Evolutionary conservation across 1,140 invertebrate species (phyloP).

Genomic region (Drosophila insularis): DNA sequence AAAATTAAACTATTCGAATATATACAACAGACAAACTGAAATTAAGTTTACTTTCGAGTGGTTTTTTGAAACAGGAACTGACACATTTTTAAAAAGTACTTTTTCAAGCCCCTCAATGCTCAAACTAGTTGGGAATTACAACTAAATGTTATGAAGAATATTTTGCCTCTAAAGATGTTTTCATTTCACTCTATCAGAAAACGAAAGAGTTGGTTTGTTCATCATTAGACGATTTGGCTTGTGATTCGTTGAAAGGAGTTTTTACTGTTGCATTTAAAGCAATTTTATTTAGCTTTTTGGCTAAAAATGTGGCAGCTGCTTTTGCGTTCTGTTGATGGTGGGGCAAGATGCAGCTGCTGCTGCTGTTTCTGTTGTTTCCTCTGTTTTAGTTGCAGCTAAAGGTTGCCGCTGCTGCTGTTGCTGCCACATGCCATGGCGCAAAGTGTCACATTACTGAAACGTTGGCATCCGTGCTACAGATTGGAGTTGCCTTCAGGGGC

Average conservation of each 20-base stretch:
- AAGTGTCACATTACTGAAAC: constrained; percentile 76
- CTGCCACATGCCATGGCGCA: constrained; percentile 57
- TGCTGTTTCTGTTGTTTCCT: constrained; percentile 7
- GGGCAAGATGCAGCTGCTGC: constrained; percentile 19
- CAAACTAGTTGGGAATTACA: background rate
- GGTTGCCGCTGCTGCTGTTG: constrained; percentile 17
- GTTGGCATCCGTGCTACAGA: constrained; percentile 35
- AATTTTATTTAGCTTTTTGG: constrained; percentile 40
- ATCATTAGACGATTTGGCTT: background rate
- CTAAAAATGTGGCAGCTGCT: constrained; percentile 2
- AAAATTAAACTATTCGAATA: no score
- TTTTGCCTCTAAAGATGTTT: no score
- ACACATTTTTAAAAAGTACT: no score
- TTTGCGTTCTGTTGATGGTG: constrained; percentile 7
- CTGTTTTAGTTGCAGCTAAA: background rate
- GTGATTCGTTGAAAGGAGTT: background rate
- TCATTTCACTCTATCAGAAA: no score
- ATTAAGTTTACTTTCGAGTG: no score
- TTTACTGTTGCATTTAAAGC: constrained; percentile 19
- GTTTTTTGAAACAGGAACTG: no score
- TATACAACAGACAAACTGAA: no score
- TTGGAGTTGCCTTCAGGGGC: constrained; percentile 5
- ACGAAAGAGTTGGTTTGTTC: no score
- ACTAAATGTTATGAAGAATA: no score
- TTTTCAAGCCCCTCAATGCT: no score